Conservation (phyloP, 2,888 invertebrate genomes). For the Amiota mariae region DNA sequence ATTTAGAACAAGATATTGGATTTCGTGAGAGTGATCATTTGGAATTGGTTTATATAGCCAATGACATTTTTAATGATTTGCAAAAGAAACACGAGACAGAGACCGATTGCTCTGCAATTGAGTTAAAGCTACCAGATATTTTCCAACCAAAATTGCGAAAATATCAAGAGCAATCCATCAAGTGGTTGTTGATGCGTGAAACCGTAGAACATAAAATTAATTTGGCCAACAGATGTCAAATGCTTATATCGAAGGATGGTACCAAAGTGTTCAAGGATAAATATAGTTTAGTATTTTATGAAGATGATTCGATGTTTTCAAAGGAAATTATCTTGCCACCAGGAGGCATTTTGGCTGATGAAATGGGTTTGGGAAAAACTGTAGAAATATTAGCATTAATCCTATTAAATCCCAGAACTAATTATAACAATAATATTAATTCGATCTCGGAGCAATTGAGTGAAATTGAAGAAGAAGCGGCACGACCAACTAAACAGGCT, state of each 20-base stretch:
- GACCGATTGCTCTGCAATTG: slow-evolving; percentile 56
- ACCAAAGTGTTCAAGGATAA: slow-evolving; percentile 60
- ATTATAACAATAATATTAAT: background rate
- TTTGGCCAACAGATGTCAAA: slow-evolving; percentile 50
- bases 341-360: slow-evolving; percentile 85
- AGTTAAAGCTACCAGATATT: slow-evolving; percentile 61
- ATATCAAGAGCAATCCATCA: slow-evolving; percentile 80
- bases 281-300: slow-evolving; percentile 47
- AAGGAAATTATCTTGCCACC: slow-evolving; percentile 73
- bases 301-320: slow-evolving; percentile 31
- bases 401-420: slow-evolving; percentile 74
- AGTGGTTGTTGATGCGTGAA: slow-evolving; percentile 82
- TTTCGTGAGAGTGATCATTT: slow-evolving; percentile 41
- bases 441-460: slow-evolving; percentile 1
- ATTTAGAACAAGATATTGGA: slow-evolving; percentile 33
- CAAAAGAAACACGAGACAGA: slow-evolving; percentile 49
- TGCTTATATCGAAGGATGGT: slow-evolving; percentile 51
- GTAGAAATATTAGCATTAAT: slow-evolving; percentile 83
- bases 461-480: slow-evolving; percentile 34
- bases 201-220: background rate
- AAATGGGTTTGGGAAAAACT: slow-evolving; percentile 89
- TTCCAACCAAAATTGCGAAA: slow-evolving; percentile 76
- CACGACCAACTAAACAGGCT: slow-evolving; percentile 24
- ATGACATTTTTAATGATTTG: slow-evolving; percentile 60
- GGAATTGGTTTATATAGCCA: slow-evolving; percentile 64